Conservation (phyloP, 1,140 invertebrate genomes). For the Coenobita brevimanus region DNA sequence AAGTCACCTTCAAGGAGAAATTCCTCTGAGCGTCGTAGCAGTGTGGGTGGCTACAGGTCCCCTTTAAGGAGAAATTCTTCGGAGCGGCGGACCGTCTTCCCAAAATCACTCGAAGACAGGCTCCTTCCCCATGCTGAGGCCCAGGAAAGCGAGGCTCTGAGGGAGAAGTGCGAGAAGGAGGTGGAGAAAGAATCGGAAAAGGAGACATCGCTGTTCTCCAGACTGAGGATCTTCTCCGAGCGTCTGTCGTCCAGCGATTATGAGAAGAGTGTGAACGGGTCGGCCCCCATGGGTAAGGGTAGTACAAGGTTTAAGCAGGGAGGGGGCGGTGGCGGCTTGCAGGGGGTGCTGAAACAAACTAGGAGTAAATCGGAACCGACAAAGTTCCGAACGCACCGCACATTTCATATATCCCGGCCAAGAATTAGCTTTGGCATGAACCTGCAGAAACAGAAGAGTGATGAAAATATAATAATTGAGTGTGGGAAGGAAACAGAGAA, state of each 20-base stretch:
- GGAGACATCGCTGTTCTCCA: slow-evolving; percentile 51
- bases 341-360: slow-evolving; percentile 55
- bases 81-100: slow-evolving; percentile 51
- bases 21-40: slow-evolving; percentile 51
- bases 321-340: slow-evolving; percentile 45
- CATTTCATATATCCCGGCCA: slow-evolving; percentile 57
- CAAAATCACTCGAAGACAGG: slow-evolving; percentile 50
- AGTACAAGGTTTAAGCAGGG: slow-evolving; percentile 53
- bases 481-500: slow-evolving; percentile 29
- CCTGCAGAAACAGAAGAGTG: slow-evolving; percentile 44
- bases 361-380: slow-evolving; percentile 54
- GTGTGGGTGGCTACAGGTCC: too few relatives aligned
- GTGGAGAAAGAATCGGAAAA: too few relatives aligned
- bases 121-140: slow-evolving; percentile 47
- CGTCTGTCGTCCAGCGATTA: slow-evolving; percentile 48
- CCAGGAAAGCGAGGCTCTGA: slow-evolving; percentile 25
- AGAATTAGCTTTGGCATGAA: slow-evolving; percentile 60
- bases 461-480: slow-evolving; percentile 51
- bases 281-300: slow-evolving; percentile 27
- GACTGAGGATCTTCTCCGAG: slow-evolving; percentile 53
- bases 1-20: slow-evolving; percentile 48
- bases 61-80: too few relatives aligned
- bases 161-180: slow-evolving; percentile 36
- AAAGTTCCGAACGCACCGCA: slow-evolving; percentile 39
- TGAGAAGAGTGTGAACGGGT: slow-evolving; percentile 48